Percentiles rank a stretch among this genome's conserved stretches.
phyloP scores from a whole-genome alignment of 2,113 vertebrate species.

The Ciconia boyciana region DNA sequence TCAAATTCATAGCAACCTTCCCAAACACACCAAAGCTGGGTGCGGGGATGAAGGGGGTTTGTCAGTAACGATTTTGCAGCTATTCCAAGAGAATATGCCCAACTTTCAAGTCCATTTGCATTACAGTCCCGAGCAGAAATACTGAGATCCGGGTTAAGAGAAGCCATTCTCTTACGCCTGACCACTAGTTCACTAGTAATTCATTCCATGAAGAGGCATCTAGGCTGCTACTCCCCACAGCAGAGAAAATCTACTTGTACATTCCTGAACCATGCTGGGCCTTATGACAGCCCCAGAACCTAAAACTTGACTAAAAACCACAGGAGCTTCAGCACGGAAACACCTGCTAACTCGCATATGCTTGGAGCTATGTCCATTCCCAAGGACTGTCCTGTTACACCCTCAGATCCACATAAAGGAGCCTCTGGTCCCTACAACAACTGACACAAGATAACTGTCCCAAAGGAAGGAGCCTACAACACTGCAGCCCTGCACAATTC shows the following conservation, averaged over 20 bases:
- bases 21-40: neutral
- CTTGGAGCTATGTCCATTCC: neutral
- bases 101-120: neutral
- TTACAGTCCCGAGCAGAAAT: neutral
- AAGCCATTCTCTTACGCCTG: neutral
- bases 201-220: neutral
- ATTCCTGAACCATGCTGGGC: constrained; percentile 28
- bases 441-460: neutral
- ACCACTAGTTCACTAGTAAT: neutral
- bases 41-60: neutral
- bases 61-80: constrained; percentile 23
- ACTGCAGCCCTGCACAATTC: neutral
- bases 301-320: neutral
- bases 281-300: neutral
- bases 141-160: neutral
- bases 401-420: neutral
- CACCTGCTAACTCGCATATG: neutral
- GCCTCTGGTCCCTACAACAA: neutral
- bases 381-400: neutral
- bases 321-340: neutral
- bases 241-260: neutral
- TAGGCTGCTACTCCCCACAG: neutral
- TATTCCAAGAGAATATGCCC: neutral
- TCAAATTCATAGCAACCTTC: neutral
- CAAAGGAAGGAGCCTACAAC: neutral